A percentile compares a stretch with the other conserved stretches of the same genome.
phyloP scores from a whole-genome alignment of 2,113 vertebrate genomes.

The Pygoscelis antarcticus region DNA sequence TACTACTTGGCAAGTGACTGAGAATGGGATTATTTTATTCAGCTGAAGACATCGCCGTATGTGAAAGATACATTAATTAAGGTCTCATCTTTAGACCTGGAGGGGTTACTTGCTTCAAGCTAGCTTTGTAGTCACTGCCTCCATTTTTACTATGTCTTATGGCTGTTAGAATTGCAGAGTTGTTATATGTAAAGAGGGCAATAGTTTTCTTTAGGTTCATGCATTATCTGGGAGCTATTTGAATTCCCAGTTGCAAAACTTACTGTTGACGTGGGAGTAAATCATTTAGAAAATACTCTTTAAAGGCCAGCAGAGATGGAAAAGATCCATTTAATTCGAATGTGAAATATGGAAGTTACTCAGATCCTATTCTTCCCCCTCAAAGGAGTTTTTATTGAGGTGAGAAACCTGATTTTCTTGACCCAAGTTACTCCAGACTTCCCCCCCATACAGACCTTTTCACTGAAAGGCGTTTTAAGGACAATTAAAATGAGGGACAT shows the following conservation, averaged over 20 bases:
- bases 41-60: neutral
- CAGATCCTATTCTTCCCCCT: neutral
- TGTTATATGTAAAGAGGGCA: neutral
- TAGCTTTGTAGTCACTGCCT: neutral
- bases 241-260: neutral
- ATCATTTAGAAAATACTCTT: neutral
- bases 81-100: neutral
- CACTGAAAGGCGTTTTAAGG: conserved; percentile 12
- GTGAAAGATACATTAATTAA: neutral
- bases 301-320: neutral
- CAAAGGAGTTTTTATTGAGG: neutral
- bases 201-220: neutral
- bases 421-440: neutral
- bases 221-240: neutral
- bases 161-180: neutral
- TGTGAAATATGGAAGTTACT: neutral
- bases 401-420: neutral
- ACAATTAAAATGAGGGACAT: conserved; percentile 27
- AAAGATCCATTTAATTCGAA: neutral
- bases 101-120: neutral
- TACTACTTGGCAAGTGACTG: neutral
- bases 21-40: neutral
- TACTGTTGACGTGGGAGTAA: neutral
- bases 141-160: neutral
- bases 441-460: neutral